A percentile compares a stretch with the other conserved stretches of the same genome.
Conservation (phyloP, 2,113 vertebrate genomes). For the Hyaena hyaena region DNA sequence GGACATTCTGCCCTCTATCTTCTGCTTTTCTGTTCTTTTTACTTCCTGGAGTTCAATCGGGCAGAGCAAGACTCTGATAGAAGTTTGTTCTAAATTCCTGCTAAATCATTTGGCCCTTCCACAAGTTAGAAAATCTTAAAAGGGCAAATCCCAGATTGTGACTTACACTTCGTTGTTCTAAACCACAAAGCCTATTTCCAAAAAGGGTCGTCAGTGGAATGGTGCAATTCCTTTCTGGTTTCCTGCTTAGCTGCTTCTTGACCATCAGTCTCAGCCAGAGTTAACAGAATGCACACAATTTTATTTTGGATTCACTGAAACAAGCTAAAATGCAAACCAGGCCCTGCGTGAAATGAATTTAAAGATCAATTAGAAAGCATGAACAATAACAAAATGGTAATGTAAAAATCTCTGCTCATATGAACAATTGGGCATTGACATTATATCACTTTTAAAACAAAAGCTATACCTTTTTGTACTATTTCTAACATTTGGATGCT, state of each 20-base stretch:
- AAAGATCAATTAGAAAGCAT: neutral
- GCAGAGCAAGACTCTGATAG: neutral
- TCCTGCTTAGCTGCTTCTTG: neutral
- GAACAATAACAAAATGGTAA: neutral
- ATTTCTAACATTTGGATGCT: neutral
- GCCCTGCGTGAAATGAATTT: neutral
- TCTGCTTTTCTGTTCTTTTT: neutral
- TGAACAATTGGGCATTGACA: neutral
- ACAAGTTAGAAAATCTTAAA: neutral
- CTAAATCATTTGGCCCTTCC: neutral
- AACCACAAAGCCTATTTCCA: neutral
- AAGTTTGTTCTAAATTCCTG: neutral
- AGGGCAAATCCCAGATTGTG: neutral
- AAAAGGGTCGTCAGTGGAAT: neutral
- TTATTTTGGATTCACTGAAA: neutral
- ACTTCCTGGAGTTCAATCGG: neutral
- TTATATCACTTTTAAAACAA: conserved; percentile 1
- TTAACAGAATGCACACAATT: neutral
- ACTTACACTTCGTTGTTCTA: neutral
- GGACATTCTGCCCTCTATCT: neutral
- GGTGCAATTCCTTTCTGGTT: neutral
- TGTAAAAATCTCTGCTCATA: neutral
- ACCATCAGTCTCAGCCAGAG: neutral
- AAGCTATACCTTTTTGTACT: neutral
- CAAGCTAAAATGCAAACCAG: neutral